A percentile compares a stretch with the other conserved stretches of the same genome.
Evolutionary conservation across 1,140 invertebrate genomes (phyloP).

Genomic region (Aphelinus atriplicis): DNA sequence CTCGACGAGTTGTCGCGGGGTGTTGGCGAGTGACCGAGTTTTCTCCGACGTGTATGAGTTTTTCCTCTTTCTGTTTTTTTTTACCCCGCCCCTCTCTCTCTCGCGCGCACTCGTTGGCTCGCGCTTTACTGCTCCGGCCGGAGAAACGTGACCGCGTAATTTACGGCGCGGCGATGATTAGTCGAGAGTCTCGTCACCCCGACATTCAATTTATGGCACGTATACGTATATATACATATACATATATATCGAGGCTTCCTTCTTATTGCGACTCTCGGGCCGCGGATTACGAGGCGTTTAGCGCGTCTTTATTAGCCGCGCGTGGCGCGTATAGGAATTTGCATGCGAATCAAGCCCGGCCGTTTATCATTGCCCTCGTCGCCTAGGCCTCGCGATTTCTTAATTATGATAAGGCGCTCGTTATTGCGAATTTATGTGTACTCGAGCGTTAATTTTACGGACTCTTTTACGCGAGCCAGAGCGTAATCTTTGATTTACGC

Average conservation of each 20-base stretch:
- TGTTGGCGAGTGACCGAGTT: conserved; percentile 28
- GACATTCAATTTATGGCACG: background rate
- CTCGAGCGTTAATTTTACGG: background rate
- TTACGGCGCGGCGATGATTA: conserved; percentile 28
- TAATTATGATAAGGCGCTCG: conserved; percentile 21
- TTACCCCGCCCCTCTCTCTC: background rate
- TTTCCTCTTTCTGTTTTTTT: conserved; percentile 8
- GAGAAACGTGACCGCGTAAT: conserved; percentile 21
- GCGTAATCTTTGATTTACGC: conserved; percentile 9
- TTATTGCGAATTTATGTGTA: conserved; percentile 24
- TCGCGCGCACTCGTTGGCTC: background rate
- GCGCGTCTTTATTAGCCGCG: conserved; percentile 24
- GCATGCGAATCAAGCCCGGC: conserved; percentile 19
- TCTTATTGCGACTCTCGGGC: background rate
- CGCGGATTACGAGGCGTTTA: conserved; percentile 17
- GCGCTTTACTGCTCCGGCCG: too few species aligned
- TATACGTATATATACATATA: background rate
- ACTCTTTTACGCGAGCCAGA: background rate
- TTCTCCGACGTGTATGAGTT: background rate
- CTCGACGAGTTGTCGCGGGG: too few species aligned
- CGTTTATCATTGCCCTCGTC: conserved; percentile 15
- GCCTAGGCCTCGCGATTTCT: conserved; percentile 21
- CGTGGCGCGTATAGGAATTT: background rate
- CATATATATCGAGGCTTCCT: background rate
- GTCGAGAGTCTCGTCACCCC: conserved; percentile 3